Conservation (phyloP, 2,797 vertebrate species). For the Poeciliopsis paucimaculata region DNA sequence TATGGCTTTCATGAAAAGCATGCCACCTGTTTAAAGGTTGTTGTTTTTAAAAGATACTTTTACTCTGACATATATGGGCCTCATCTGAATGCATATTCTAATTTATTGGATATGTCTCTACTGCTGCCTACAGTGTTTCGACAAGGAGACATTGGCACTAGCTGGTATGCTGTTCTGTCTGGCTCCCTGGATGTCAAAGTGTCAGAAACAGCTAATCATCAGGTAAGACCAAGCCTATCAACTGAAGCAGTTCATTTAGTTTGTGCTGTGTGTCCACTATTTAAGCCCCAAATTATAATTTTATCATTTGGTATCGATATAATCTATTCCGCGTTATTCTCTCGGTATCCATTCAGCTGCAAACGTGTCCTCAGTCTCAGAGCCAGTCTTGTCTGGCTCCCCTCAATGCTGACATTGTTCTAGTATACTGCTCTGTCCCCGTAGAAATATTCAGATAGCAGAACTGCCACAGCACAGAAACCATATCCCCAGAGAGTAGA, state of each 20-base stretch:
- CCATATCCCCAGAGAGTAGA: constrained; percentile 30
- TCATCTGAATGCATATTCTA: too few species aligned
- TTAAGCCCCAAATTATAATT: background rate
- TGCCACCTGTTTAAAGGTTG: too few species aligned
- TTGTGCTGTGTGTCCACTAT: background rate
- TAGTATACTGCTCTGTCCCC: constrained; percentile 29
- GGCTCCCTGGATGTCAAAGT: constrained; percentile 99
- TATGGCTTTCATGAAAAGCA: too few species aligned
- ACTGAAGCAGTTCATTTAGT: background rate
- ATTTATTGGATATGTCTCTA: background rate
- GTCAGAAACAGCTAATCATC: constrained; percentile 97
- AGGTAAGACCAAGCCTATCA: constrained; percentile 81
- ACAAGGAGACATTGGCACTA: constrained; percentile 97
- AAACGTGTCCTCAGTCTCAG: constrained; percentile 13
- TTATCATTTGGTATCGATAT: background rate
- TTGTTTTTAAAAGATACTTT: too few species aligned
- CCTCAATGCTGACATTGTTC: constrained; percentile 41
- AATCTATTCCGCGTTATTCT: background rate
- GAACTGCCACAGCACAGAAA: constrained; percentile 45
- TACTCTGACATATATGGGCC: too few species aligned
- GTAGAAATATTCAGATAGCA: constrained; percentile 38
- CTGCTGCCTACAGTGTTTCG: constrained; percentile 87
- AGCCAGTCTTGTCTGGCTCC: constrained; percentile 12
- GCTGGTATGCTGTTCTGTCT: constrained; percentile 97
- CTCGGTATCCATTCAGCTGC: constrained; percentile 7